Conservation (phyloP, 2,113 vertebrate species). For the Girardinichthys multiradiatus region DNA sequence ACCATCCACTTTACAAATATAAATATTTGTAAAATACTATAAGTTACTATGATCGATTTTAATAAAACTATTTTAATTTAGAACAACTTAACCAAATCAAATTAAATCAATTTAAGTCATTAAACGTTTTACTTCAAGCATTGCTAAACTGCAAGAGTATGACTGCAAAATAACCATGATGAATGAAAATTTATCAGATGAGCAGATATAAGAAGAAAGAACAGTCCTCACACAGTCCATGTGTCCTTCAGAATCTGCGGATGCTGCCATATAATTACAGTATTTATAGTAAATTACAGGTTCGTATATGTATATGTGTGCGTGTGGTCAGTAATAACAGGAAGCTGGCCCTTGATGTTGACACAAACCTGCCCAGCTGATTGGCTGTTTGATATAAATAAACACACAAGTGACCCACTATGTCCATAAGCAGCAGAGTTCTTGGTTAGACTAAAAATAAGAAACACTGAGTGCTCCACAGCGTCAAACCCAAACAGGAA, state of each 20-base stretch:
- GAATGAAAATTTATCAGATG: not conserved
- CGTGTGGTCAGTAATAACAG: constrained; percentile 78
- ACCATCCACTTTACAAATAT: not conserved
- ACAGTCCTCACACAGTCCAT: not conserved
- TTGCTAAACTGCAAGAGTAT: not conserved
- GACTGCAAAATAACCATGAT: constrained; percentile 4
- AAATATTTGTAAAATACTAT: not conserved
- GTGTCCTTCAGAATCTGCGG: constrained; percentile 2
- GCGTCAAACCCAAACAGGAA: constrained; percentile 77
- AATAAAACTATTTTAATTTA: no score
- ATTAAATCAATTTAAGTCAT: no score
- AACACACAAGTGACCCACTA: constrained; percentile 59
- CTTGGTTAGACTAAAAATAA: constrained; percentile 57
- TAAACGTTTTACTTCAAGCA: no score
- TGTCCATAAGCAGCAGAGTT: constrained; percentile 51
- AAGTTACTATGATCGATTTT: no score
- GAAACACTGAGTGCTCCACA: constrained; percentile 15
- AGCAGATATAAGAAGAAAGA: constrained; percentile 11
- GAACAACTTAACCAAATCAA: no score
- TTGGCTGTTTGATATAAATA: constrained; percentile 73
- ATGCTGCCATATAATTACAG: constrained; percentile 27
- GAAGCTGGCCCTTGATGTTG: constrained; percentile 74
- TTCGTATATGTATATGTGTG: constrained; percentile 43
- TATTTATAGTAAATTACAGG: constrained; percentile 40
- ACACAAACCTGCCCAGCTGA: constrained; percentile 72